Conservation (phyloP, 2,113 vertebrate genomes). For the Marcusenius ussheri region DNA sequence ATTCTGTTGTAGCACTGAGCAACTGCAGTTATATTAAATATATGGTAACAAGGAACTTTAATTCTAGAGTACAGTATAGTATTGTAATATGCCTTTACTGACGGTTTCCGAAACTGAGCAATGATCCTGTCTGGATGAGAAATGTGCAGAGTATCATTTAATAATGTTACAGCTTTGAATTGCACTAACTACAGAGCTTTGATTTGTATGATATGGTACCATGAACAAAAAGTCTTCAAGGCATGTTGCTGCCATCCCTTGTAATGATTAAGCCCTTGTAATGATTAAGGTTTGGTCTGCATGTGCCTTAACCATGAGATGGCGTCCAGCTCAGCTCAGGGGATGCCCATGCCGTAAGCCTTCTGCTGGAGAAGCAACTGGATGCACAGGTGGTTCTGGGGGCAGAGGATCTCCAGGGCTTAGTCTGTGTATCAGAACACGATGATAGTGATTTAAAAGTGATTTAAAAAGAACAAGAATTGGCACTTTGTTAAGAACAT, state of each 20-base stretch:
- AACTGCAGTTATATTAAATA: not conserved
- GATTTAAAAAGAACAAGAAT: not conserved
- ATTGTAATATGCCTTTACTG: not conserved
- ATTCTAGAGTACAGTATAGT: not conserved
- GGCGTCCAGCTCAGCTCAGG: not conserved
- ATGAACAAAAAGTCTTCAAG: not conserved
- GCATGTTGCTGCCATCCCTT: not conserved
- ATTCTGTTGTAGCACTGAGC: not conserved
- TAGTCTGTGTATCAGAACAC: not conserved
- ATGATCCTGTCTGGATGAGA: not conserved
- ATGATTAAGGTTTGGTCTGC: slow-evolving; percentile 28
- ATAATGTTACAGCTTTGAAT: slow-evolving; percentile 3
- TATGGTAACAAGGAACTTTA: not conserved
- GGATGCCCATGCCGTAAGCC: not conserved
- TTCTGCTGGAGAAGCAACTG: not conserved
- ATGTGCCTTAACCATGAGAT: not conserved
- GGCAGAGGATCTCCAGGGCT: not conserved
- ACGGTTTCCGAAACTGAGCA: not conserved
- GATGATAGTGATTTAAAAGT: not conserved
- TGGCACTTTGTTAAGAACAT: not conserved
- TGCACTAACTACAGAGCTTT: not conserved
- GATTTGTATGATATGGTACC: not conserved
- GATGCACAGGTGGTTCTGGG: not conserved
- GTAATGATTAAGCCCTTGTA: not conserved
- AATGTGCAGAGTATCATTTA: not conserved